Evolutionary conservation across 1,140 invertebrate species (phyloP), one percentile per base, ranked within the genome.

Genomic region (Dysdera silvatica): DNA sequence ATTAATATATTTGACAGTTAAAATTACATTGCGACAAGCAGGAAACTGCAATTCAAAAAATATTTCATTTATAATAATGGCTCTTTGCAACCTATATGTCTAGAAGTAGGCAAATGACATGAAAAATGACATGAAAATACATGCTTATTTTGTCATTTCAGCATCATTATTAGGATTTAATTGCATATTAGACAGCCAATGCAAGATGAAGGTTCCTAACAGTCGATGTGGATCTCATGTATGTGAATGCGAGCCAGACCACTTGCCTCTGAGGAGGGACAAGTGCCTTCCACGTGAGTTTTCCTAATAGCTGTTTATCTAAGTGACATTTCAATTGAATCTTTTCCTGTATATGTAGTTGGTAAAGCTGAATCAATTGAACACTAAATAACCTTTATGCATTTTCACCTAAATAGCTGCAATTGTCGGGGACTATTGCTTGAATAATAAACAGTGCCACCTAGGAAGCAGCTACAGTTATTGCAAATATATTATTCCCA

Each of bases 251-350:
- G 82, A 85, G 56, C 83, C 86, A 68, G 87, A 88, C 55, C 88
- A 85, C 76, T 77, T 91, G 43, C 87, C 88, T 71, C 89, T 89
- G 76, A 82, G 88, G 69, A 84, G 87, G 72, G 89, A 93, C 73
- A 91, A 88, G 26, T 93, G 90, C 77, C 80, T 92, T 32, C 82
- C 83, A 74, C 88, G 89, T 92, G 82, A 89, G 88, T 87, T 74
- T 67, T 31, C 29, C 2, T n/a, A 12, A 14, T 14, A 24, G 10
- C 48, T 49, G n/a, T n/a, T n/a, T n/a, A n/a, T n/a, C n/a, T n/a
- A n/a, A n/a, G 8, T 33, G 31, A 18, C 1, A 3, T 23, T 4
- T 47, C 24, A 3, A 20, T 20, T 47, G 10, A 47, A 47, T 10
- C 24, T 16, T 2, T 47, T 47, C 10, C 26, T 2, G 26, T 49